Evolutionary conservation across 2,797 vertebrate species (phyloP).

Genomic region (Jordanella pulchra): DNA sequence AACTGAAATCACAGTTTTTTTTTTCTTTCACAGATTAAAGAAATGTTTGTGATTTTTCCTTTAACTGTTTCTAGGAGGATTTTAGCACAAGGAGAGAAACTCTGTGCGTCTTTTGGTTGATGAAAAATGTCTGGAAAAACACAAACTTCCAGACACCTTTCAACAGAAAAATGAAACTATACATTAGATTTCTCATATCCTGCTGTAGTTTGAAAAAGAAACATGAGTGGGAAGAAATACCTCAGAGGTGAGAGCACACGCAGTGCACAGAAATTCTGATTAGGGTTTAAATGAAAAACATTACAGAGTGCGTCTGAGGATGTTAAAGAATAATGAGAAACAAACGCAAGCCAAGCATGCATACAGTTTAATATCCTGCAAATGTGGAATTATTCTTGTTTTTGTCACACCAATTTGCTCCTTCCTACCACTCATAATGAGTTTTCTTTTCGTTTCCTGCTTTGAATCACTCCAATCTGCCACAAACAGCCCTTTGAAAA

Average conservation of each 20-base stretch:
- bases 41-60: no score
- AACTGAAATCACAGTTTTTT: no score
- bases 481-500: slow-evolving; percentile 28
- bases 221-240: slow-evolving; percentile 20
- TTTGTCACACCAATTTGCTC: slow-evolving; percentile 50
- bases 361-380: slow-evolving; percentile 53
- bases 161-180: slow-evolving; percentile 32
- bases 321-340: slow-evolving; percentile 49
- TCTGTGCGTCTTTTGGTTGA: background rate
- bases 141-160: background rate
- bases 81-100: background rate
- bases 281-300: slow-evolving; percentile 61
- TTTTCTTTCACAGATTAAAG: no score
- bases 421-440: slow-evolving; percentile 42
- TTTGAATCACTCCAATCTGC: slow-evolving; percentile 32
- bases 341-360: slow-evolving; percentile 38
- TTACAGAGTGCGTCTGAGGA: slow-evolving; percentile 32
- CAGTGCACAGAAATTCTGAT: slow-evolving; percentile 38
- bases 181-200: slow-evolving; percentile 53
- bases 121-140: slow-evolving; percentile 17
- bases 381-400: slow-evolving; percentile 49
- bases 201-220: slow-evolving; percentile 43
- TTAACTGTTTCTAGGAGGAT: no score
- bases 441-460: slow-evolving; percentile 38
- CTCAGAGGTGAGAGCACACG: slow-evolving; percentile 6